Evolutionary conservation across 2,113 vertebrate species (phyloP), one percentile per base, ranked within the genome.

Genomic region (Bufo bufo): DNA sequence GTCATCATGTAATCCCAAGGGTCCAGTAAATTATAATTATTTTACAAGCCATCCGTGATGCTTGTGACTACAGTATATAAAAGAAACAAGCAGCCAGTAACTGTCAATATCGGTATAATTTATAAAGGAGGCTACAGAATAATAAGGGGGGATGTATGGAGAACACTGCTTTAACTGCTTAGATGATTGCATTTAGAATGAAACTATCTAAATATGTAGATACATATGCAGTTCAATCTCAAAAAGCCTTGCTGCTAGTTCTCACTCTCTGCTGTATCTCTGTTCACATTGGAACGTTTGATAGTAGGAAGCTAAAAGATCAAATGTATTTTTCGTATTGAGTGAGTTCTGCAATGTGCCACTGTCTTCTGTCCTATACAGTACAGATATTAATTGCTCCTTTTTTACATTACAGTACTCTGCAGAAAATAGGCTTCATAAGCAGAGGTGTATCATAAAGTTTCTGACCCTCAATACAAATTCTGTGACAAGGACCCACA

Each of bases 21-120:
- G 72, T 49, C 45, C 72, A 49, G 72, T 75, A 75, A 75, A 75
- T 75, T 75, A 75, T 75, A 75, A 75, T 75, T 75, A 50, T 75
- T 75, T 75, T 75, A 75, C 72, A 75, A 75, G 47, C 72, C 72
- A 75, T 45, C 72, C 72, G 72, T 75, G 72, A 75, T 50, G 47
- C 45, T 20, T 4, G 45, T 20, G 45, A 50, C 45, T 50, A 75
- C 72, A 75, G 72, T 75, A 75, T 75, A 75, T 75, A 75, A 75
- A 50, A 75, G 47, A 75, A 75, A 75, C 16, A 49, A 75, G 72
- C 72, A 75, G 72, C 72, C 72, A 9, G 8, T 49, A 47, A 75
- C 17, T 50, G 72, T 75, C 72, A 75, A 75, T 50, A 75, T 75
- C 72, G 8, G 16, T 75, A 20, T 75, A 20, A 75, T 75, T 75